Conservation (phyloP, 2,888 invertebrate genomes). For the Molorchus minor region DNA sequence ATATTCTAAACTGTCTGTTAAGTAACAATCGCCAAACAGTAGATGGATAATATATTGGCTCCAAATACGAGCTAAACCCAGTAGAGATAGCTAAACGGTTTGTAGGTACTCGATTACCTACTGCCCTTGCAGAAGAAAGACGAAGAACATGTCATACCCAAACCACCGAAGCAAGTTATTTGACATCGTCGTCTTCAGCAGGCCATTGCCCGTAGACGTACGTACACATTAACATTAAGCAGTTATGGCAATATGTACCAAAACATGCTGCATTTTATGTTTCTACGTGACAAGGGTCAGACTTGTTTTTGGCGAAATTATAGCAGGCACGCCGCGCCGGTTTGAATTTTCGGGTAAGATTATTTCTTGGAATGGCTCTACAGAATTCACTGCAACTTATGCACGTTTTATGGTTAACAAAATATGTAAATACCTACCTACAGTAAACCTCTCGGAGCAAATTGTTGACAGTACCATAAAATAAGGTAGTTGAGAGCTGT, state of each 20-base stretch:
- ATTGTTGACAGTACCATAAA: no score
- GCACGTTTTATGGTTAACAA: no score
- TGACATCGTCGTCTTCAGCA: conserved; percentile 10
- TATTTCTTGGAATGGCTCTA: background rate
- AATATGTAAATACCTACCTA: no score
- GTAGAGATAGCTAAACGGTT: no score
- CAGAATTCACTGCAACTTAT: no score
- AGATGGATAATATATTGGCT: no score
- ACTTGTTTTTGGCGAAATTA: conserved; percentile 1
- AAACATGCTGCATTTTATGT: conserved; percentile 10
- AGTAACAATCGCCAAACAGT: no score
- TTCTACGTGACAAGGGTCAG: conserved; percentile 16
- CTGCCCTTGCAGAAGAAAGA: background rate
- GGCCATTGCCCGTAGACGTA: conserved; percentile 23
- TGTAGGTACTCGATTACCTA: background rate
- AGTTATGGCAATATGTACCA: conserved; percentile 17
- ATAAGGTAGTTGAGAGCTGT: no score
- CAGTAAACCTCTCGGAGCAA: no score
- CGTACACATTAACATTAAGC: conserved; percentile 15
- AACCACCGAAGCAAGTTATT: conserved; percentile 17
- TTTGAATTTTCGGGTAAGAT: background rate
- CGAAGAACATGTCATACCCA: conserved; percentile 11
- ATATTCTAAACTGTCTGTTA: no score
- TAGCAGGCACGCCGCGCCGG: background rate
- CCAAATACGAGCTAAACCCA: no score